Percentiles rank a stretch among this genome's conserved stretches.
Conservation (phyloP, 2,888 invertebrate species). For the Drosophila bunnanda region DNA sequence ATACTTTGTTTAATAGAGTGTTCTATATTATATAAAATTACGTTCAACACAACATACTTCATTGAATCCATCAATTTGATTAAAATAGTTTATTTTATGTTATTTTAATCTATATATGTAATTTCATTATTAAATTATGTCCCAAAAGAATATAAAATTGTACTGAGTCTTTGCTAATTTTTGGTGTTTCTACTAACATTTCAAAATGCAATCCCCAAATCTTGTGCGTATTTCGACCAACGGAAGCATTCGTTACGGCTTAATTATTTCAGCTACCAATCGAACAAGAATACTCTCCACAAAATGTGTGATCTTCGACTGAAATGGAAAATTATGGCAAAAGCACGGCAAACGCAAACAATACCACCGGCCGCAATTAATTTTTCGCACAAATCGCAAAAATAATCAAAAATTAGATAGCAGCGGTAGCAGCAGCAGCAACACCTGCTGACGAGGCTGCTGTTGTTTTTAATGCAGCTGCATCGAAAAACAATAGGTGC, state of each 20-base stretch:
- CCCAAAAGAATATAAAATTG: too few relatives aligned
- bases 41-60: too few relatives aligned
- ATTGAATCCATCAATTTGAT: too few relatives aligned
- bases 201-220: not conserved
- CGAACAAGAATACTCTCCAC: not conserved
- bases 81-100: too few relatives aligned
- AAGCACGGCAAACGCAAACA: slow-evolving; percentile 55
- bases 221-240: not conserved
- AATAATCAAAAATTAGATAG: slow-evolving; percentile 76
- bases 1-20: too few relatives aligned
- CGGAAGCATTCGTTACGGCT: slow-evolving; percentile 20
- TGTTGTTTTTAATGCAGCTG: slow-evolving; percentile 37
- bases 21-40: too few relatives aligned
- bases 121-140: too few relatives aligned
- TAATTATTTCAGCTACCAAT: slow-evolving; percentile 16
- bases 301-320: slow-evolving; percentile 19
- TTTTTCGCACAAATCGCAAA: slow-evolving; percentile 69
- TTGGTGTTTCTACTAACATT: not conserved
- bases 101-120: too few relatives aligned
- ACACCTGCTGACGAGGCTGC: slow-evolving; percentile 1
- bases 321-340: slow-evolving; percentile 38
- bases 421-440: slow-evolving; percentile 42
- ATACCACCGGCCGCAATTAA: slow-evolving; percentile 63
- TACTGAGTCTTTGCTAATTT: not conserved
- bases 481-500: slow-evolving; percentile 29